Conservation (phyloP, 2,797 vertebrate species). For the Acomys russatus region DNA sequence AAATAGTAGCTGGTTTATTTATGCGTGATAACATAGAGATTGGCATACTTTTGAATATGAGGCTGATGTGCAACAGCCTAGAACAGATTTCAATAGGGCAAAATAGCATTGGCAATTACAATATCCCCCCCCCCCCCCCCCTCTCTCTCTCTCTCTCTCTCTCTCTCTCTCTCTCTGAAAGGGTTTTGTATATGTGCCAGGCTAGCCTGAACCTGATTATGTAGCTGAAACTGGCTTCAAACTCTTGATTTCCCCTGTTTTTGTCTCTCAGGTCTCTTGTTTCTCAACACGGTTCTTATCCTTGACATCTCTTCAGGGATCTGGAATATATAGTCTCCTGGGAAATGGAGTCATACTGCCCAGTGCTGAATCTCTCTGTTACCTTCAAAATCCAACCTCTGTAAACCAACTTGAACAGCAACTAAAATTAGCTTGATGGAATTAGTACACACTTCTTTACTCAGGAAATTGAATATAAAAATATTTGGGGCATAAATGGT, state of each 20-base stretch:
- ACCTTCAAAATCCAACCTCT: conserved; percentile 35
- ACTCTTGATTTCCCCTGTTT: neutral
- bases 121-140: neutral
- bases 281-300: neutral
- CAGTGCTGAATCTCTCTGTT: conserved; percentile 45
- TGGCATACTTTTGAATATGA: conserved; percentile 62
- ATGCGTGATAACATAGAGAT: conserved; percentile 56
- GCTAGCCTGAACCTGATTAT: neutral
- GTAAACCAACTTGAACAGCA: conserved; percentile 54
- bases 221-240: neutral
- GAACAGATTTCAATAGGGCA: conserved; percentile 54
- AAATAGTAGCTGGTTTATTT: conserved; percentile 44
- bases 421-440: conserved; percentile 39
- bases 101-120: conserved; percentile 37
- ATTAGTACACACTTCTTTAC: conserved; percentile 72
- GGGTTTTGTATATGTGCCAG: neutral
- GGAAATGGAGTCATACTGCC: neutral
- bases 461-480: conserved; percentile 67
- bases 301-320: neutral
- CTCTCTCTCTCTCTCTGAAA: neutral
- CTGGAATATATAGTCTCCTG: neutral
- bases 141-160: no score
- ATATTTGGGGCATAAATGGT: conserved; percentile 64
- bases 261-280: neutral
- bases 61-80: conserved; percentile 60